Evolutionary conservation across 2,888 invertebrate genomes (phyloP).

Genomic region (Camptogramma bilineatum): DNA sequence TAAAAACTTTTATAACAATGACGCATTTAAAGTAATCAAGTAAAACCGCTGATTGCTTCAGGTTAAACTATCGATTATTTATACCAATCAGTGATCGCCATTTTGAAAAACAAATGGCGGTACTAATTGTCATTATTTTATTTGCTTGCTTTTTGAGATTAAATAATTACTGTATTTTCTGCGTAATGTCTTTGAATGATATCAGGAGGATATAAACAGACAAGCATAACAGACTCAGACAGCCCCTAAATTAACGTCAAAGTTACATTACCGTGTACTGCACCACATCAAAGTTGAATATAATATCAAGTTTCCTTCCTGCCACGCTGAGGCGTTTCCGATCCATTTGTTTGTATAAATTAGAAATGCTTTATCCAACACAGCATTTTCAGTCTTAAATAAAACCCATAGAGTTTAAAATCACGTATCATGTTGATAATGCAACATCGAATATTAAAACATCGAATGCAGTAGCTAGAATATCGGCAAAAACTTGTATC

Average conservation of each 20-base stretch:
- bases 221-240: neutral
- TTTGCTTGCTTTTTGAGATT: no score
- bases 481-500: constrained; percentile 17
- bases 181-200: no score
- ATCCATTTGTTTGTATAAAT: constrained; percentile 29
- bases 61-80: no score
- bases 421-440: neutral
- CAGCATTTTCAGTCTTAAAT: neutral
- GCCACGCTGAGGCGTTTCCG: constrained; percentile 21
- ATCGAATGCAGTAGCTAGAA: constrained; percentile 16
- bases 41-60: no score
- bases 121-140: no score
- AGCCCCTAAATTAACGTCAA: neutral
- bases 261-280: neutral
- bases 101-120: no score
- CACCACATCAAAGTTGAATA: constrained; percentile 17
- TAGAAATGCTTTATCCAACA: constrained; percentile 17
- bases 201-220: no score
- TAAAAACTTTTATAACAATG: no score
- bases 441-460: constrained; percentile 24
- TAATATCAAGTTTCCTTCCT: constrained; percentile 27
- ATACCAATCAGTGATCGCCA: no score
- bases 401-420: neutral
- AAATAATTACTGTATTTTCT: no score
- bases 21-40: no score